Evolutionary conservation across 2,888 invertebrate species (phyloP), one percentile per base, ranked within the genome.

Genomic region (Ormyrus rosae): DNA sequence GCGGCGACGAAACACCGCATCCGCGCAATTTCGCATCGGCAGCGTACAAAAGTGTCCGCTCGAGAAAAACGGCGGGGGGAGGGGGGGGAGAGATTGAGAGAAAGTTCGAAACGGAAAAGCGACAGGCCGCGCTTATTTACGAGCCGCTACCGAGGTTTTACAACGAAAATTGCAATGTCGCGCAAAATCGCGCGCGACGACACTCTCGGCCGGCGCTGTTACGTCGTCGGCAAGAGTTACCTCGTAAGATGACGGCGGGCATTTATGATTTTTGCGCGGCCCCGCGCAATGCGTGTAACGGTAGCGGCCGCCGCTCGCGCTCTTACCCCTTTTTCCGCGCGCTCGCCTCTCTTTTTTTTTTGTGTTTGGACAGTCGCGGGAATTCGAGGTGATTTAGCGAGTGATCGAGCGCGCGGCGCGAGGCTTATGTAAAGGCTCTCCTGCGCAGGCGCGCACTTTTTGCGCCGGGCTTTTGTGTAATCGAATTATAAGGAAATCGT

Each of bases 151-250:
- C 50, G 64, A 19, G n/a, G 50, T 74, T 74, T 74, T 65, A 74
- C 65, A 61, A 50, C 58, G 19, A 72, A 81, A 19, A 77, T 72
- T 61, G 76, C 80, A 51, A 76, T 61, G 70, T 64, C 70, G 76
- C 63, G 65, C 60, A 70, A 70, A 76, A 76, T 76, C 65, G 80
- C 19, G 19, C 19, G 19, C 19, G 13, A 74, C 58, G 70, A 68
- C 68, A 75, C 53, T 75, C 67, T 63, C 67, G 51, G 56, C 65
- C 76, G 19, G 19, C 46, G 71, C 78, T 78, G 73, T 81, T 81
- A 81, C 64, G 53, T 70, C 19, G 76, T 53, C 75, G 19, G 2
- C 13, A 13, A 19, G 19, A 0, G 58, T 75, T 75, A 75, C 45
- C n/a, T 19, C 58, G 19, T 10, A 8, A 45, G 63, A 72, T 53